Evolutionary conservation across 2,797 vertebrate genomes (phyloP).

Genomic region (Selene dorsalis): DNA sequence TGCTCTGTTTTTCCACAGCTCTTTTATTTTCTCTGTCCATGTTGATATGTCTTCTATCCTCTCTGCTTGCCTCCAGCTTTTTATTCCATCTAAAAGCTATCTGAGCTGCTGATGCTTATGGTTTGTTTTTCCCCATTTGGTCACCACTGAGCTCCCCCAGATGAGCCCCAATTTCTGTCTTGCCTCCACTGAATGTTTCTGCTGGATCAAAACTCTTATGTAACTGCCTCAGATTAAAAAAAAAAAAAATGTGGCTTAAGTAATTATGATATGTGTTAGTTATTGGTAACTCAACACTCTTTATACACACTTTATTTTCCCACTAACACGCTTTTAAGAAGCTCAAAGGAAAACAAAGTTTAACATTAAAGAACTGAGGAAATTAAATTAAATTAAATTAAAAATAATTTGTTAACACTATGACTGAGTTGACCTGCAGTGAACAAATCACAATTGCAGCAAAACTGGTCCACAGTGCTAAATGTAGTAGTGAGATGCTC

Average conservation of each 20-base stretch:
- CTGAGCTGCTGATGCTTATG: constrained; percentile 66
- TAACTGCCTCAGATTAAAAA: neutral
- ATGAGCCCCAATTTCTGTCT: constrained; percentile 49
- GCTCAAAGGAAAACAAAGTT: too few relatives aligned
- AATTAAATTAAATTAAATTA: too few relatives aligned
- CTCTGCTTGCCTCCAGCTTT: constrained; percentile 60
- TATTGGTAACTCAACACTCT: neutral
- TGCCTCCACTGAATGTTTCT: constrained; percentile 34
- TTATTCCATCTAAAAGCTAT: constrained; percentile 73
- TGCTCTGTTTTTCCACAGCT: constrained; percentile 70
- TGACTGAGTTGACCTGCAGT: too few relatives aligned
- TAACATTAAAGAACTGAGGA: too few relatives aligned
- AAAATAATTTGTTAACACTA: too few relatives aligned
- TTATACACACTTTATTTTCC: neutral
- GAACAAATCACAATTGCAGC: too few relatives aligned
- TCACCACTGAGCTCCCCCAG: constrained; percentile 52
- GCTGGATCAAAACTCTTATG: constrained; percentile 11
- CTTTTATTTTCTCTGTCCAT: constrained; percentile 78
- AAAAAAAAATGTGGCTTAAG: neutral
- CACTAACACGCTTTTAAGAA: neutral
- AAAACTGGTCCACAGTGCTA: too few relatives aligned
- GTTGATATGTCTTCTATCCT: constrained; percentile 78
- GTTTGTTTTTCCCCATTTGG: constrained; percentile 67
- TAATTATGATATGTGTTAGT: neutral
- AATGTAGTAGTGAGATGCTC: too few relatives aligned